phyloP scores from a whole-genome alignment of 1,140 invertebrate species.

The Pseudachorutes palmiensis region DNA sequence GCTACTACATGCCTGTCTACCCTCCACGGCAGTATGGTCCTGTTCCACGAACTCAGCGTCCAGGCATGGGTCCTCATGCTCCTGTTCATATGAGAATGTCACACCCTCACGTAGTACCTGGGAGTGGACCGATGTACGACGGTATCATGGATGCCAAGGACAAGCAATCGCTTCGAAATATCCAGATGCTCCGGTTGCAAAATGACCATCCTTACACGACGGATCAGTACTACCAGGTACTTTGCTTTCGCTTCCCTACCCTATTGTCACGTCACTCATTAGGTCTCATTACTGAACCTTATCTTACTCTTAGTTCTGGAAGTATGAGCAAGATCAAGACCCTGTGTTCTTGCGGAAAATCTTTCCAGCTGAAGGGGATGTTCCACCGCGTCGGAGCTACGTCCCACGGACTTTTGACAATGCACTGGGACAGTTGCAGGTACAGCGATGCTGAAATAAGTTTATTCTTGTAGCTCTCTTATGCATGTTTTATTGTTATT shows the following conservation, averaged over 20 bases:
- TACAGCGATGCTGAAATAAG: background rate
- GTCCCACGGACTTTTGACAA: conserved; percentile 82
- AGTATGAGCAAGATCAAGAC: background rate
- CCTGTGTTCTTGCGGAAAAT: conserved; percentile 42
- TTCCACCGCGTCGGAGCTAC: conserved; percentile 52
- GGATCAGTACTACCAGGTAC: conserved; percentile 72
- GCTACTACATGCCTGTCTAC: too few relatives aligned
- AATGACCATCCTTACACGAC: conserved; percentile 76
- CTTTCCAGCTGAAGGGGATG: conserved; percentile 34
- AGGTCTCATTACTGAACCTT: too few relatives aligned
- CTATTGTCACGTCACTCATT: background rate
- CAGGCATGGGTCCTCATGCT: too few relatives aligned
- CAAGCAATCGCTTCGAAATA: conserved; percentile 88
- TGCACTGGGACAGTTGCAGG: conserved; percentile 73
- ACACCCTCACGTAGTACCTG: too few relatives aligned
- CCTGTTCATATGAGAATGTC: too few relatives aligned
- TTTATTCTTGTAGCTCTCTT: background rate
- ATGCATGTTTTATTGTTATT: background rate
- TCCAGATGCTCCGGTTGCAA: conserved; percentile 79
- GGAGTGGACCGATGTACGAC: too few relatives aligned
- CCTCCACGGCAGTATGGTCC: too few relatives aligned
- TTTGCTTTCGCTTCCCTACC: background rate
- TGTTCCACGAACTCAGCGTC: too few relatives aligned
- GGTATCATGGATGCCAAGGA: conserved; percentile 83
- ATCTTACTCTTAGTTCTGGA: background rate